Evolutionary conservation across 2,113 vertebrate genomes (phyloP).

Genomic region (Malurus melanocephalus): DNA sequence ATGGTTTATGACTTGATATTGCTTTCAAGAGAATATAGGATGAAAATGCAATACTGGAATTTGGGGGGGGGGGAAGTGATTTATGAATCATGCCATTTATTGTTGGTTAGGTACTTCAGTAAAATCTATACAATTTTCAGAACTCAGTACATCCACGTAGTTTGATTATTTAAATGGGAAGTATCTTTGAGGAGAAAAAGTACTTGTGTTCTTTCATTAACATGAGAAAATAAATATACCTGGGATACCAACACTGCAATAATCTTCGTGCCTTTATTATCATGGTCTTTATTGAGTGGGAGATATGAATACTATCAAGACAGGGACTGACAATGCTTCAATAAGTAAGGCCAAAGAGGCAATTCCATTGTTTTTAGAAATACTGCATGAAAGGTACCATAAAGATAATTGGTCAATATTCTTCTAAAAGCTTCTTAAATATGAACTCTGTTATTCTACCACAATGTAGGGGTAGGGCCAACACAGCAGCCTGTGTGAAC

Average conservation of each 20-base stretch:
- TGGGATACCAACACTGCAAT: not conserved
- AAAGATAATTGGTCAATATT: not conserved
- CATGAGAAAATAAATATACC: not conserved
- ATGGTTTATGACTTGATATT: constrained; percentile 40
- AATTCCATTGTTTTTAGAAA: not conserved
- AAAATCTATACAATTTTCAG: not conserved
- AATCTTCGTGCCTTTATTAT: not conserved
- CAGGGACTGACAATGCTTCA: not conserved
- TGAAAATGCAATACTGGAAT: constrained; percentile 19
- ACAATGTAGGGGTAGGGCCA: not conserved
- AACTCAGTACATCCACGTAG: not conserved
- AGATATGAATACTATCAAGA: not conserved
- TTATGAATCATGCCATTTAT: not conserved
- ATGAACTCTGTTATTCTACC: not conserved
- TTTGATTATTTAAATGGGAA: not conserved
- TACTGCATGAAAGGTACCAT: not conserved
- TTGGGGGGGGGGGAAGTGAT: not conserved
- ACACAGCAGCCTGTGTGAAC: not conserved
- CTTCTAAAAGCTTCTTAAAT: not conserved
- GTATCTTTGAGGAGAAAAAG: not conserved
- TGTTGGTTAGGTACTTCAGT: not conserved
- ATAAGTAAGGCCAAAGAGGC: not conserved
- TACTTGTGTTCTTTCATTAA: not conserved
- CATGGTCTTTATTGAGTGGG: not conserved
- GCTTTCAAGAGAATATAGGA: constrained; percentile 6